phyloP scores from a whole-genome alignment of 2,888 invertebrate genomes.

The Nomada fabriciana region DNA sequence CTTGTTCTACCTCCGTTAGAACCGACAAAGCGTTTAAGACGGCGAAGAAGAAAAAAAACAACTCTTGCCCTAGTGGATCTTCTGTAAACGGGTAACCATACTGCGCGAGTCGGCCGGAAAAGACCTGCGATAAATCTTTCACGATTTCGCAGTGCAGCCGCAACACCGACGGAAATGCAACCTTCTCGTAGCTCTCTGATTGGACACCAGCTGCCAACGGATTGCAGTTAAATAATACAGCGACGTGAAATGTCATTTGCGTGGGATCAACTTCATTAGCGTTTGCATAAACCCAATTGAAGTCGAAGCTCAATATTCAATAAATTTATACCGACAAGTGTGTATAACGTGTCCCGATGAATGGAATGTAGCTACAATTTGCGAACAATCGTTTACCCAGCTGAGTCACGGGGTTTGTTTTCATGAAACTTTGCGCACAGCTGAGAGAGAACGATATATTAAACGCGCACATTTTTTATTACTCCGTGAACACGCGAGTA shows the following conservation, averaged over 20 bases:
- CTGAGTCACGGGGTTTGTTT: too few relatives aligned
- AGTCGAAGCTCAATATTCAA: too few relatives aligned
- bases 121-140: slow-evolving; percentile 50
- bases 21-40: slow-evolving; percentile 50
- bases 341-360: too few relatives aligned
- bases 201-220: background rate
- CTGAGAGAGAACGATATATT: too few relatives aligned
- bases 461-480: too few relatives aligned
- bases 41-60: slow-evolving; percentile 5
- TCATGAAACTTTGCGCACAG: too few relatives aligned
- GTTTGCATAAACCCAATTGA: too few relatives aligned
- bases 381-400: too few relatives aligned
- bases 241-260: background rate
- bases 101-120: slow-evolving; percentile 23
- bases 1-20: slow-evolving; percentile 49
- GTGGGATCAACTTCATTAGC: too few relatives aligned
- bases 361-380: too few relatives aligned
- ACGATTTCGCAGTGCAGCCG: slow-evolving; percentile 39
- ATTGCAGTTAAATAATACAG: background rate
- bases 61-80: slow-evolving; percentile 12
- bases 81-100: slow-evolving; percentile 26
- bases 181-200: slow-evolving; percentile 6
- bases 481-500: too few relatives aligned
- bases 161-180: slow-evolving; percentile 25
- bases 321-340: too few relatives aligned